A percentile compares a stretch with the other conserved stretches of the same genome.
Conservation (phyloP, 2,888 invertebrate species). For the Chelonus formosanus region DNA sequence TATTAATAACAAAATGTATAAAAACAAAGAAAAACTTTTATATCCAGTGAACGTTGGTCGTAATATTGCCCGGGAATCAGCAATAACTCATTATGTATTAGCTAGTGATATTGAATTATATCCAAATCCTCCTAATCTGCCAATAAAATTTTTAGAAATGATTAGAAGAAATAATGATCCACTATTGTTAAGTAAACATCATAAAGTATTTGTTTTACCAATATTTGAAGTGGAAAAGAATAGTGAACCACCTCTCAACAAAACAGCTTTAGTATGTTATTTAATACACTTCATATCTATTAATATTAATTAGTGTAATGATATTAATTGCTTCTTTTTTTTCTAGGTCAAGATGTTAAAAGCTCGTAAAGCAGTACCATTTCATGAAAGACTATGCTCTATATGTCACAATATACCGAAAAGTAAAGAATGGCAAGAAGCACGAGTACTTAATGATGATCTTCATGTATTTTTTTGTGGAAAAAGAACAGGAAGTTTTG, state of each 20-base stretch:
- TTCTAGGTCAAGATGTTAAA: slow-evolving; percentile 74
- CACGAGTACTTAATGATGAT: slow-evolving; percentile 66
- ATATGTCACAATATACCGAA: slow-evolving; percentile 89
- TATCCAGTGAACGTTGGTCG: slow-evolving; percentile 92
- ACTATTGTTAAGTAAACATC: slow-evolving; percentile 68
- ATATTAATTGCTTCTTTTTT: background rate
- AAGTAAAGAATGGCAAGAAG: slow-evolving; percentile 83
- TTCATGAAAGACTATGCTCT: slow-evolving; percentile 90
- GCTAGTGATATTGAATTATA: slow-evolving; percentile 92
- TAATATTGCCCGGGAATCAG: slow-evolving; percentile 86
- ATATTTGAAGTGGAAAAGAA: slow-evolving; percentile 86
- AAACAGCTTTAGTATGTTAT: slow-evolving; percentile 62
- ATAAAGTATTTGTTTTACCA: slow-evolving; percentile 85
- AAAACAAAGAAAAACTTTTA: slow-evolving; percentile 79
- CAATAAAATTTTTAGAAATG: slow-evolving; percentile 85
- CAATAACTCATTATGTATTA: slow-evolving; percentile 83
- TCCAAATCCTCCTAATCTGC: slow-evolving; percentile 84
- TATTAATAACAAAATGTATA: slow-evolving; percentile 74
- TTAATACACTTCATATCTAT: slow-evolving; percentile 12
- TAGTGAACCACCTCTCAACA: slow-evolving; percentile 58
- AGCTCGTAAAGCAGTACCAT: slow-evolving; percentile 84
- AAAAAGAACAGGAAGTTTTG: slow-evolving; percentile 79
- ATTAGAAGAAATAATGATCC: slow-evolving; percentile 79
- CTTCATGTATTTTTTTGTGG: slow-evolving; percentile 79
- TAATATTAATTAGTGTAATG: background rate